phyloP scores from a whole-genome alignment of 2,797 vertebrate genomes.

The Crocidura indochinensis region DNA sequence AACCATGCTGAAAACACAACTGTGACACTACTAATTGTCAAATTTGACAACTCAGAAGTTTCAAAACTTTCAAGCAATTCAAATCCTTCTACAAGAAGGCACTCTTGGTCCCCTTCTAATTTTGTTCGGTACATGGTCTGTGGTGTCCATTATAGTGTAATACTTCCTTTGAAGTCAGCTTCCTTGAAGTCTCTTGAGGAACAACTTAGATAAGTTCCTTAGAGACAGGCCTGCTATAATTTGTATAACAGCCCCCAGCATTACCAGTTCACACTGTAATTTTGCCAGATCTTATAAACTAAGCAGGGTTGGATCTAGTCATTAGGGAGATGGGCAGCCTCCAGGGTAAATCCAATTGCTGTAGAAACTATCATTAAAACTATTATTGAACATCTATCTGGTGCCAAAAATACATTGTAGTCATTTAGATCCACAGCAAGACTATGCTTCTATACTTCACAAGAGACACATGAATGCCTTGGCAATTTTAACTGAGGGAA shows the following conservation, averaged over 20 bases:
- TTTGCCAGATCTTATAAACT: conserved; percentile 77
- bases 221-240: conserved; percentile 73
- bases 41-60: conserved; percentile 69
- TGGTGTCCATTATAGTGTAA: conserved; percentile 52
- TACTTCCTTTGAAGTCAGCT: conserved; percentile 76
- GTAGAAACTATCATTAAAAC: conserved; percentile 84
- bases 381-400: conserved; percentile 80
- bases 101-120: conserved; percentile 30
- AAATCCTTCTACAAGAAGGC: conserved; percentile 70
- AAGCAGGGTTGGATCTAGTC: conserved; percentile 66
- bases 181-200: conserved; percentile 62
- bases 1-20: conserved; percentile 76
- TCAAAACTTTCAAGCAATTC: conserved; percentile 65
- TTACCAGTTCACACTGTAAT: conserved; percentile 72
- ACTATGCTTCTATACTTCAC: conserved; percentile 67
- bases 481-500: conserved; percentile 74
- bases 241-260: conserved; percentile 31
- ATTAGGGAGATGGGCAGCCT: conserved; percentile 77
- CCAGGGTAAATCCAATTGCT: conserved; percentile 79
- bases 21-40: conserved; percentile 73
- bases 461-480: conserved; percentile 65
- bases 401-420: conserved; percentile 80
- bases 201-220: conserved; percentile 63
- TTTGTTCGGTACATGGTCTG: conserved; percentile 52
- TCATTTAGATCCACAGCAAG: conserved; percentile 69